A percentile compares a stretch with the other conserved stretches of the same genome.
Evolutionary conservation across 2,888 invertebrate species (phyloP).

Genomic region (Colostygia pectinataria): DNA sequence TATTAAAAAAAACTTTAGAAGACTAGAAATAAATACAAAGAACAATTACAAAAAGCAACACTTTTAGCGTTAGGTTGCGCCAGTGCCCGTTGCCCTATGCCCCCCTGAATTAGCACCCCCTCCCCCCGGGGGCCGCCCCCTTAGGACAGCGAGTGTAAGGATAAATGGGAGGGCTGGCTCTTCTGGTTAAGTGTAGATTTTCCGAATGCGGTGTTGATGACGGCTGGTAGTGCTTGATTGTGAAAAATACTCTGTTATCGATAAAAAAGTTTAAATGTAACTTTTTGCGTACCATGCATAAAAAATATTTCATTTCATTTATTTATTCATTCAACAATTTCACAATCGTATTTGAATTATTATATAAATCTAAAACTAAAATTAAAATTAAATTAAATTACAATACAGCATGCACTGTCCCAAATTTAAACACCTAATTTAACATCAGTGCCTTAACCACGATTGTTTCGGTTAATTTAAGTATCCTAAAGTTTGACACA

Average conservation of each 20-base stretch:
- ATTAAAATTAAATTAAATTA: too few relatives aligned
- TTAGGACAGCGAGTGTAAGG: conserved; percentile 80
- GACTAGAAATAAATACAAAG: conserved; percentile 49
- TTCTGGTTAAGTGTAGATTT: conserved; percentile 84
- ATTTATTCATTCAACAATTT: too few relatives aligned
- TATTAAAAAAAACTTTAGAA: conserved; percentile 21
- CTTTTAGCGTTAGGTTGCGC: conserved; percentile 65
- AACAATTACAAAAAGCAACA: conserved; percentile 59
- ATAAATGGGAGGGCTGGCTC: conserved; percentile 83
- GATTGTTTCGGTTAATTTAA: too few relatives aligned
- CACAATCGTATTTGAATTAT: too few relatives aligned
- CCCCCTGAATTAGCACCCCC: conserved; percentile 65
- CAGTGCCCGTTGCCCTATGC: conserved; percentile 73
- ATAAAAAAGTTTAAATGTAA: conserved; percentile 30
- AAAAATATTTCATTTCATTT: too few relatives aligned
- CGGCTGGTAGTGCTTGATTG: conserved; percentile 57
- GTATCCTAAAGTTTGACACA: too few relatives aligned
- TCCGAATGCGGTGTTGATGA: conserved; percentile 84
- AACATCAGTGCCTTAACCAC: too few relatives aligned
- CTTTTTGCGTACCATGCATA: too few relatives aligned
- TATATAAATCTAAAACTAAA: too few relatives aligned
- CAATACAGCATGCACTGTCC: too few relatives aligned
- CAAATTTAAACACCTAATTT: too few relatives aligned
- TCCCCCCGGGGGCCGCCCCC: conserved; percentile 40
- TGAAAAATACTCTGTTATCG: conserved; percentile 37